Base-by-base conservation (phyloP, 2,113 vertebrate genomes). In the Alethe diademata region DNA sequence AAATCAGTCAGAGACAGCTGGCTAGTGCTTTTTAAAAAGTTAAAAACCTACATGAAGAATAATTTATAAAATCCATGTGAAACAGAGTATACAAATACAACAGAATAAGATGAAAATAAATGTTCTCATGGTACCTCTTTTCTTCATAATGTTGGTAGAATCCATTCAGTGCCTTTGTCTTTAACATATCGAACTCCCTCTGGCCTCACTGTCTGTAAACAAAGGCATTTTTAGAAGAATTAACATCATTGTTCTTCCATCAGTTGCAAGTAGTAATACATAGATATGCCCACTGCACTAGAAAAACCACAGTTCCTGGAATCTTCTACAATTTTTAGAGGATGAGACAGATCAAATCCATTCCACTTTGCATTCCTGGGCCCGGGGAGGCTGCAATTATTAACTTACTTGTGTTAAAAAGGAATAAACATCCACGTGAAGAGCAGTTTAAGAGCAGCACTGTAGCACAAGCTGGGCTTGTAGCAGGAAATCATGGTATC, bases 171-270 rank as follows among this genome's bases (percentile, higher is more conserved):
- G 53, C 25, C 36, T 90, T 53, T 87, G 29, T 4, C 60, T 91
- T 92, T 93, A 96, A 87, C 94, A 96, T 62, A 94, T 5, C 0
- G 93, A 95, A 90, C 43, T 93, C 43, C 95, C 76, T 95, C 93
- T 96, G 54, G 95, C 73, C 69, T 97, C 97, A 75, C 29, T 87
- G 36, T 82, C 97, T 97, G 95, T 85, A 95, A 89, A 95, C 38
- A 97, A 94, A 92, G 91, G 24, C 20, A 83, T 51, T 93, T 90
- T 92, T 69, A 92, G 26, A 69, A 83, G 70, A 93, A 75, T 20
- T 76, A 76, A 62, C 12, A 91, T n/a, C 24, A 88, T 65, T 73
- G 53, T 58, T 85, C 53, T 72, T 70, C 51, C 20, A 74, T 69
- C 35, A 78, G 64, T 48, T 85, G 12, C 66, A 90, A 69, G 15